Evolutionary conservation across 1,140 invertebrate genomes (phyloP).

Genomic region (Bombus ignitus): DNA sequence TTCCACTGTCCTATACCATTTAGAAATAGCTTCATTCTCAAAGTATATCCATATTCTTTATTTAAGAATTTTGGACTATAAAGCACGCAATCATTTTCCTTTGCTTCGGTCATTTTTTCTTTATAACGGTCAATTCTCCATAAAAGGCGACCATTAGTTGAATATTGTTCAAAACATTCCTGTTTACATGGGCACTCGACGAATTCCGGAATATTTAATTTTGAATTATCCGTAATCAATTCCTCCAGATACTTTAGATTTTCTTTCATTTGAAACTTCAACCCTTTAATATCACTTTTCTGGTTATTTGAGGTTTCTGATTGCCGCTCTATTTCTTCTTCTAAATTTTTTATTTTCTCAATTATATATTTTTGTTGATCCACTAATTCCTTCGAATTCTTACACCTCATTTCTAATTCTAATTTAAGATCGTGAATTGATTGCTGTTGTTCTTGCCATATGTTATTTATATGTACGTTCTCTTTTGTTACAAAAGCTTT

Average conservation of each 20-base stretch:
- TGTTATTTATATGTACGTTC: slow-evolving; percentile 67
- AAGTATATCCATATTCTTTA: slow-evolving; percentile 87
- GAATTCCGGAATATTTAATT: neutral
- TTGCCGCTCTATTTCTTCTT: slow-evolving; percentile 41
- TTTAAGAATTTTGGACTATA: slow-evolving; percentile 87
- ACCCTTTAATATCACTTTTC: slow-evolving; percentile 52
- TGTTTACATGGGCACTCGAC: slow-evolving; percentile 15
- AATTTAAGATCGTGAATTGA: slow-evolving; percentile 74
- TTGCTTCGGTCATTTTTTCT: slow-evolving; percentile 86
- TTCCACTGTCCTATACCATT: slow-evolving; percentile 90
- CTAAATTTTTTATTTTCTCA: slow-evolving; percentile 60
- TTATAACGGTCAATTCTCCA: slow-evolving; percentile 87
- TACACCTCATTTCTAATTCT: slow-evolving; percentile 76
- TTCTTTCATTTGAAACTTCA: slow-evolving; percentile 70
- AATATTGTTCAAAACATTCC: slow-evolving; percentile 24
- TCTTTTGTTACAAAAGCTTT: slow-evolving; percentile 81
- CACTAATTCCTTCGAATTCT: slow-evolving; percentile 71
- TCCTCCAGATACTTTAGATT: slow-evolving; percentile 68
- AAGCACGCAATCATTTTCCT: slow-evolving; percentile 84
- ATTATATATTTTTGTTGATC: slow-evolving; percentile 58
- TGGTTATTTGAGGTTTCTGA: slow-evolving; percentile 37
- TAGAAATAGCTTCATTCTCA: slow-evolving; percentile 86
- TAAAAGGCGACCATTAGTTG: slow-evolving; percentile 84
- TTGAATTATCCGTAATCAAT: slow-evolving; percentile 48
- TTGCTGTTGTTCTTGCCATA: slow-evolving; percentile 77